These are phyloP conservation scores for Zaprionus lachaisei DNA, from an alignment of 1,140 invertebrate genomes.

Conservation along the genomic window DNA sequence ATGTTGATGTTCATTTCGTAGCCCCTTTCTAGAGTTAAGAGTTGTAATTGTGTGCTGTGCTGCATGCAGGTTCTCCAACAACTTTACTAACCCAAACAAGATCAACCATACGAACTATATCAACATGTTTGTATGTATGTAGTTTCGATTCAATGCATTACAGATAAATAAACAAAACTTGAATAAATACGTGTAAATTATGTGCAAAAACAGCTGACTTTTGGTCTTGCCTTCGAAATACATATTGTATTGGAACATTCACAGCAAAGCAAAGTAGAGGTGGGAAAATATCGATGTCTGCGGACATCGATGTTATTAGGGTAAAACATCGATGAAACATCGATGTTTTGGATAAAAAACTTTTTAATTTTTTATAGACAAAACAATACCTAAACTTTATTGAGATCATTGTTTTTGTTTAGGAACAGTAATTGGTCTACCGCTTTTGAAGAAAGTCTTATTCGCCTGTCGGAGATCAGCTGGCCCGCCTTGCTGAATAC, in stretches of 20 bases:
- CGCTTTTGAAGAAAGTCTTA: too few species aligned
- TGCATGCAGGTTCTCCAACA: slow-evolving; percentile 32
- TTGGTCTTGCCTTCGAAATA: not conserved
- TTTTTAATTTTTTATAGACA: too few species aligned
- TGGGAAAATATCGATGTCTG: too few species aligned
- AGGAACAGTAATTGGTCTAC: too few species aligned
- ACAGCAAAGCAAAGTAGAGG: not conserved
- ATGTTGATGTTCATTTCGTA: slow-evolving; percentile 51
- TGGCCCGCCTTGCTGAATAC: too few species aligned
- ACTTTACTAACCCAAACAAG: slow-evolving; percentile 21
- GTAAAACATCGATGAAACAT: too few species aligned
- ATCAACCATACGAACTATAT: slow-evolving; percentile 22
- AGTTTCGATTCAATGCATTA: slow-evolving; percentile 47
- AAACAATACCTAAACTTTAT: too few species aligned
- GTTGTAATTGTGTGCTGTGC: slow-evolving; percentile 10
- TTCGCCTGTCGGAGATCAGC: too few species aligned
- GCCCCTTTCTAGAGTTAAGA: slow-evolving; percentile 62
- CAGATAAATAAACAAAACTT: slow-evolving; percentile 32
- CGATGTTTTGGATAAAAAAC: too few species aligned
- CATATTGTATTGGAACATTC: not conserved
- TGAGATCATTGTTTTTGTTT: too few species aligned
- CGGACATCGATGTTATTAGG: too few species aligned
- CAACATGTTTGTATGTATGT: not conserved
- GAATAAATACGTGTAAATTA: slow-evolving; percentile 27
- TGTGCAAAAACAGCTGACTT: not conserved